These are phyloP conservation scores for Ictalurus punctatus DNA, from an alignment of 2,113 vertebrate species.

Conservation along the genomic window DNA sequence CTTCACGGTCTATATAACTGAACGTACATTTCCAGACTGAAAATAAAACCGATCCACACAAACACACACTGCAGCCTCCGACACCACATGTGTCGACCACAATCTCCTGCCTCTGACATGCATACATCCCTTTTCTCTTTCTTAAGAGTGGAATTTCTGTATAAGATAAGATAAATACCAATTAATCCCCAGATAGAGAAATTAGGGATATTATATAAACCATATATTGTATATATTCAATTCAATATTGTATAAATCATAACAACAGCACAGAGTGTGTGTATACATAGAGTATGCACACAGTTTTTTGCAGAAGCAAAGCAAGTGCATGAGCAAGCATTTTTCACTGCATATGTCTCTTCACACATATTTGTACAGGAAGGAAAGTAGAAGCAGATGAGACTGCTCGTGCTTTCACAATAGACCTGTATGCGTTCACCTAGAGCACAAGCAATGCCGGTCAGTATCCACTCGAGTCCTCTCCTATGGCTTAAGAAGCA, in stretches of 20 bases:
- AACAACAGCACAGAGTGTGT: not conserved
- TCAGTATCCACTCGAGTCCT: not conserved
- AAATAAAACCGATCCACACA: not conserved
- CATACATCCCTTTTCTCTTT: not conserved
- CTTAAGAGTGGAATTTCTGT: not conserved
- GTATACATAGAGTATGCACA: no score
- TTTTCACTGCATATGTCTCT: not conserved
- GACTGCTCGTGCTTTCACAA: not conserved
- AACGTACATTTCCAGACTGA: not conserved
- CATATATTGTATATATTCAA: no score
- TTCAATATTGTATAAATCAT: no score
- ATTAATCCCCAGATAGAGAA: no score
- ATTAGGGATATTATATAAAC: no score
- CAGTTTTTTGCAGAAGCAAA: not conserved
- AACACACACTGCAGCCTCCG: not conserved
- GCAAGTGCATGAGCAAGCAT: not conserved
- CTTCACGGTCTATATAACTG: not conserved
- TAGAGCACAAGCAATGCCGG: not conserved
- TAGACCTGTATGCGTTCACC: not conserved
- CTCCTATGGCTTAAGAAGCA: not conserved
- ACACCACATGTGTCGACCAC: not conserved
- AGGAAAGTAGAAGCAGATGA: not conserved
- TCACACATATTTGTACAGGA: not conserved
- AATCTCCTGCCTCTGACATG: not conserved
- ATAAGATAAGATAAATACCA: not conserved